Evolutionary conservation across 2,113 vertebrate species (phyloP).

Genomic region (Bagarius yarrelli): DNA sequence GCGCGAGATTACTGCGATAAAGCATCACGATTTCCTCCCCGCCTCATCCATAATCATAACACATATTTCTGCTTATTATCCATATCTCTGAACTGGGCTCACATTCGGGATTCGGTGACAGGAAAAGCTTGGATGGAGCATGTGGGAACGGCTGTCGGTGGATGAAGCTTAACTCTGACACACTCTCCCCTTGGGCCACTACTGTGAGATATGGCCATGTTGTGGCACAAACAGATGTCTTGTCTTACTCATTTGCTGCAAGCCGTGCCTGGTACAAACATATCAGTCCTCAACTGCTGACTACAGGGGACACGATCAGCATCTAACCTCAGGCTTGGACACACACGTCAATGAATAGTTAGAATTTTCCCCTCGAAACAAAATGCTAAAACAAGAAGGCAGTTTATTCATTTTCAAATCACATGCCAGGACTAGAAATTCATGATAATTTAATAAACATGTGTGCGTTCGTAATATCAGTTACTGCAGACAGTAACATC

Average conservation of each 20-base stretch:
- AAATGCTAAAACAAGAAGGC: background rate
- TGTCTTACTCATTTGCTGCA: constrained; percentile 84
- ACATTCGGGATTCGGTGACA: constrained; percentile 2
- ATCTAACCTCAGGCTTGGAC: constrained; percentile 32
- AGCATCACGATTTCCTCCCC: constrained; percentile 27
- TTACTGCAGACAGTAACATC: constrained; percentile 75
- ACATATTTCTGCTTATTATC: constrained; percentile 37
- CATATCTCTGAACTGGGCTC: constrained; percentile 16
- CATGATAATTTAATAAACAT: constrained; percentile 22
- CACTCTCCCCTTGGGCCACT: constrained; percentile 22
- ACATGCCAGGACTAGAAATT: background rate
- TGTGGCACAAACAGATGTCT: constrained; percentile 89
- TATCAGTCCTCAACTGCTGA: constrained; percentile 85
- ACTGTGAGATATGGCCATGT: constrained; percentile 65
- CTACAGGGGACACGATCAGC: constrained; percentile 42
- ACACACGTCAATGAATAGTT: constrained; percentile 4
- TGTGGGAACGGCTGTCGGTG: constrained; percentile 48
- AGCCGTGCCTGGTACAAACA: constrained; percentile 79
- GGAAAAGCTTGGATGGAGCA: constrained; percentile 22
- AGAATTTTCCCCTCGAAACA: constrained; percentile 11
- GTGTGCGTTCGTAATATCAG: constrained; percentile 15
- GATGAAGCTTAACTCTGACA: constrained; percentile 52
- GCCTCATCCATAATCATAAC: constrained; percentile 44
- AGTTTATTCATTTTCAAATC: constrained; percentile 13
- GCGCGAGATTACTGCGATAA: constrained; percentile 41